Evolutionary conservation across 2,888 invertebrate species (phyloP).

Genomic region (Pachymerium ferrugineum): DNA sequence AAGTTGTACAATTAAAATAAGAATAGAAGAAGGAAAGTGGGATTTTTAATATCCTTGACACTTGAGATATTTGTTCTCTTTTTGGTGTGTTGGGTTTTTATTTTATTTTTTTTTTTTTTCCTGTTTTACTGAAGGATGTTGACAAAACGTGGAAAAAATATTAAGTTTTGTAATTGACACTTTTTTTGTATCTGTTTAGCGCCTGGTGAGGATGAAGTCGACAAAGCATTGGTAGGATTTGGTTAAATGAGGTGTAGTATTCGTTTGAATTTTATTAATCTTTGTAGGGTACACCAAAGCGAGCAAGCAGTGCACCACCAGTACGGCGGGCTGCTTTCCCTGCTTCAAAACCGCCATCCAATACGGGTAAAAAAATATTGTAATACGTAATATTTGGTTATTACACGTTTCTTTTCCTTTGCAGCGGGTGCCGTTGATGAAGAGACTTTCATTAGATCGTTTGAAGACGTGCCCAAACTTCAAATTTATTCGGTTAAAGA

Average conservation of each 20-base stretch:
- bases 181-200: neutral
- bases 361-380: neutral
- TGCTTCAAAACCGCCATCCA: neutral
- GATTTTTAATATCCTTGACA: neutral
- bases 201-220: slow-evolving; percentile 8
- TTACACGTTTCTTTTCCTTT: neutral
- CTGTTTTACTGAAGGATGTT: neutral
- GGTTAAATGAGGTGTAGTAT: no score
- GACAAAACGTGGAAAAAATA: neutral
- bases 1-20: neutral
- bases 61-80: no score
- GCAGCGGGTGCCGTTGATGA: slow-evolving; percentile 80
- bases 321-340: slow-evolving; percentile 23
- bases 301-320: slow-evolving; percentile 32
- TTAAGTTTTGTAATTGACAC: neutral
- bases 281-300: neutral
- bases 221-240: slow-evolving; percentile 10
- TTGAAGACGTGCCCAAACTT: slow-evolving; percentile 74
- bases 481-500: slow-evolving; percentile 70
- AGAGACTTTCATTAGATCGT: slow-evolving; percentile 77
- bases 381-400: no score
- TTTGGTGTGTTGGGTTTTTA: neutral
- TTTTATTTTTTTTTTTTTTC: neutral
- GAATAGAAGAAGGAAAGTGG: neutral
- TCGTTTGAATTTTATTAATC: no score